These are phyloP conservation scores for Orthosia cruda DNA, from an alignment of 2,888 invertebrate species.

Conservation along the genomic window DNA sequence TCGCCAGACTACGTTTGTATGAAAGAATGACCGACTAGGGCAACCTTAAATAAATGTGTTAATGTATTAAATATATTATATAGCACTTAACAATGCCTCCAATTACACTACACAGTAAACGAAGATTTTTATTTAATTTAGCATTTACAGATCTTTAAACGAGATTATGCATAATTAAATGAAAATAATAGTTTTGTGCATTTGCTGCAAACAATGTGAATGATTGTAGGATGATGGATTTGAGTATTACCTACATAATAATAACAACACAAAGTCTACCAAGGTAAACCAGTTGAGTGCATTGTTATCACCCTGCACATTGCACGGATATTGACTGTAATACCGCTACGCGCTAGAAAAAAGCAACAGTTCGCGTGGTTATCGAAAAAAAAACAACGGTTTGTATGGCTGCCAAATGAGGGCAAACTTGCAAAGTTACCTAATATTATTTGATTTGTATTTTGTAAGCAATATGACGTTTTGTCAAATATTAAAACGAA, in stretches of 20 bases:
- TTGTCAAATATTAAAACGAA: conserved; percentile 19
- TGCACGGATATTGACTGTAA: conserved; percentile 5
- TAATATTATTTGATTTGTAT: conserved; percentile 7
- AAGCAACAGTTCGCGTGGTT: neutral
- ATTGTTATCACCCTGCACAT: conserved; percentile 31
- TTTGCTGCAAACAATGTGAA: conserved; percentile 14
- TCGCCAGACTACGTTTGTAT: no score
- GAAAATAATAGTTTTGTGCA: conserved; percentile 9
- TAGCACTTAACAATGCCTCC: neutral
- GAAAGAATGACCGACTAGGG: no score
- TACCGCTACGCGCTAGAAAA: conserved; percentile 1
- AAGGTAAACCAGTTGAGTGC: conserved; percentile 31
- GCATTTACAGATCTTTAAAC: conserved; percentile 4
- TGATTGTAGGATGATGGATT: conserved; percentile 15
- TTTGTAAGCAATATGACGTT: conserved; percentile 2
- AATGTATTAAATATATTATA: neutral
- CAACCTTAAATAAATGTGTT: no score
- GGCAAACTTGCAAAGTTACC: conserved; percentile 8
- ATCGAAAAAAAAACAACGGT: neutral
- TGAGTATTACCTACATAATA: conserved; percentile 1
- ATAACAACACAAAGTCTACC: conserved; percentile 4
- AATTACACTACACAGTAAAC: neutral
- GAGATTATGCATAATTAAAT: conserved; percentile 34
- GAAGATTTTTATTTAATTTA: neutral
- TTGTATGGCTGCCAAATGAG: conserved; percentile 5